A percentile compares a stretch with the other conserved stretches of the same genome.
Evolutionary conservation across 2,113 vertebrate species (phyloP).

Genomic region (Ictalurus furcatus): DNA sequence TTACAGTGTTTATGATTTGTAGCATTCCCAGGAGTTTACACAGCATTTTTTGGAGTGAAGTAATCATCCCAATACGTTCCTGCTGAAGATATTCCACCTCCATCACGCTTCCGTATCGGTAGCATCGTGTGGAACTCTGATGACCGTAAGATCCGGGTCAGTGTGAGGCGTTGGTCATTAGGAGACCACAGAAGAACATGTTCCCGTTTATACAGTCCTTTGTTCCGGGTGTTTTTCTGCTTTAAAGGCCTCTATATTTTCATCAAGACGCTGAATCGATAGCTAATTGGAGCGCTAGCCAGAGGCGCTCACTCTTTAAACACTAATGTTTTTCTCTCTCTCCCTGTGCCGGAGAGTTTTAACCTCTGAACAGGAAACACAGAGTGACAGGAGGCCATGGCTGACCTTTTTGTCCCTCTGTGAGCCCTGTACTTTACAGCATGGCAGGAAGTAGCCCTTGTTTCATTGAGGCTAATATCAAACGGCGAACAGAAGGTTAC

Average conservation of each 20-base stretch:
- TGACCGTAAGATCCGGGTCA: background rate
- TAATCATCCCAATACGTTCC: background rate
- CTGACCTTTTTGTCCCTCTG: constrained; percentile 42
- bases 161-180: background rate
- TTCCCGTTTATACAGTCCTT: background rate
- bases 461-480: background rate
- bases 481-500: background rate
- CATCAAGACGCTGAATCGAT: constrained; percentile 40
- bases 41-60: background rate
- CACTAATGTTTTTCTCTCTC: constrained; percentile 45
- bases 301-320: constrained; percentile 41
- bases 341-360: constrained; percentile 28
- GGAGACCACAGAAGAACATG: background rate
- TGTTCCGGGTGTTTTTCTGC: background rate
- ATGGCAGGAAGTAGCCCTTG: constrained; percentile 40
- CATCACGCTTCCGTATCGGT: background rate
- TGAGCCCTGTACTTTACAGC: constrained; percentile 41
- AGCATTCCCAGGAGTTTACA: background rate
- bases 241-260: constrained; percentile 36
- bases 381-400: constrained; percentile 60
- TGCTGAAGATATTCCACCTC: background rate
- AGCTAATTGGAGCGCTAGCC: constrained; percentile 42
- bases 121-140: background rate
- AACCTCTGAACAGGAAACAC: constrained; percentile 57
- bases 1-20: background rate